These are phyloP conservation scores for Chitala chitala DNA, from an alignment of 2,113 vertebrate genomes.

Conservation along the genomic window DNA sequence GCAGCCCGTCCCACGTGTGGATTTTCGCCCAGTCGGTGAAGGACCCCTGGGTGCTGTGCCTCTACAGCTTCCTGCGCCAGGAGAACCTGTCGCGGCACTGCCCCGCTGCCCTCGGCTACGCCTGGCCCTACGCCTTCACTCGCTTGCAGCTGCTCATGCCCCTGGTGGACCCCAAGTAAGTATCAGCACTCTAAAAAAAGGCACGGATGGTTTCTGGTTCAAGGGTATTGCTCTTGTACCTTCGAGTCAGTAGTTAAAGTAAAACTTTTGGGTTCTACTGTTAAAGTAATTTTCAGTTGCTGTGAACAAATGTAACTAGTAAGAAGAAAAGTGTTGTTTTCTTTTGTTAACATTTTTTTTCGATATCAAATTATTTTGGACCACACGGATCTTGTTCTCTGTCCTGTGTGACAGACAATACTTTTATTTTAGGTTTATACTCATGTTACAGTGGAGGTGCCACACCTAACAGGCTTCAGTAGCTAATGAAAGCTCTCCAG, in stretches of 20 bases:
- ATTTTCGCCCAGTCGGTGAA: slow-evolving; percentile 95
- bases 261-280: too few species aligned
- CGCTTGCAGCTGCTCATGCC: slow-evolving; percentile 91
- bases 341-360: neutral
- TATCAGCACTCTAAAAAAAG: neutral
- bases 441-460: too few species aligned
- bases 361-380: too few species aligned
- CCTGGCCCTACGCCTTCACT: slow-evolving; percentile 94
- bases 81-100: slow-evolving; percentile 96
- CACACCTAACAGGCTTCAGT: too few species aligned
- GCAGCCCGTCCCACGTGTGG: slow-evolving; percentile 97
- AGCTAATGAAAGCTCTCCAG: too few species aligned
- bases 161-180: slow-evolving; percentile 91
- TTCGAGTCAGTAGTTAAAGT: neutral
- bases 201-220: neutral
- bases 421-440: too few species aligned
- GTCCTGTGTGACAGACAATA: too few species aligned
- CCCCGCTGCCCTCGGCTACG: slow-evolving; percentile 89
- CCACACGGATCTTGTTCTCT: too few species aligned
- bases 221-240: neutral
- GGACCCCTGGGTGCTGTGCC: slow-evolving; percentile 96
- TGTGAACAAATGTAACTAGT: too few species aligned
- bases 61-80: slow-evolving; percentile 92
- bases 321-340: neutral
- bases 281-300: too few species aligned